Conservation (phyloP, 2,113 vertebrate species). For the Podiceps cristatus region DNA sequence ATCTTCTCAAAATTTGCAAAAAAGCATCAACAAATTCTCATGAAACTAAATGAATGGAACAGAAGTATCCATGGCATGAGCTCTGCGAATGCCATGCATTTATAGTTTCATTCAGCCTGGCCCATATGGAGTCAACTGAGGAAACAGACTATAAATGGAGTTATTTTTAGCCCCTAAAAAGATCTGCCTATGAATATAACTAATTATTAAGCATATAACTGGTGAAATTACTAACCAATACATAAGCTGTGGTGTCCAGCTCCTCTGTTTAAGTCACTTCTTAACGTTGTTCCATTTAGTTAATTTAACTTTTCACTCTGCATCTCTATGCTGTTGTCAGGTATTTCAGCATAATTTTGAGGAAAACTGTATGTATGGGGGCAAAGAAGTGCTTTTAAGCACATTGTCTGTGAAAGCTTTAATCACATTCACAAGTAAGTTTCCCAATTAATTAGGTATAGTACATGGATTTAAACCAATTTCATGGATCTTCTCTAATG, state of each 20-base stretch:
- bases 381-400: neutral
- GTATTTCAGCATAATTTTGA: neutral
- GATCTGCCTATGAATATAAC: neutral
- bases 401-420: neutral
- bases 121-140: neutral
- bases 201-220: neutral
- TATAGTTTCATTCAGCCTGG: neutral
- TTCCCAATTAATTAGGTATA: neutral
- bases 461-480: neutral
- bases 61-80: neutral
- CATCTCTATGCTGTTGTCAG: neutral
- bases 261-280: neutral
- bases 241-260: neutral
- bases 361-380: neutral
- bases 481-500: neutral
- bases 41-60: neutral
- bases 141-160: neutral
- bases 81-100: neutral
- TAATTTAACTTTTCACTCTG: neutral
- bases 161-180: neutral
- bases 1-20: neutral
- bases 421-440: neutral
- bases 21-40: neutral
- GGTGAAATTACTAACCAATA: neutral
- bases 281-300: neutral